phyloP scores from a whole-genome alignment of 53 echinoderm and acorn worm species.

The Crossaster papposus region DNA sequence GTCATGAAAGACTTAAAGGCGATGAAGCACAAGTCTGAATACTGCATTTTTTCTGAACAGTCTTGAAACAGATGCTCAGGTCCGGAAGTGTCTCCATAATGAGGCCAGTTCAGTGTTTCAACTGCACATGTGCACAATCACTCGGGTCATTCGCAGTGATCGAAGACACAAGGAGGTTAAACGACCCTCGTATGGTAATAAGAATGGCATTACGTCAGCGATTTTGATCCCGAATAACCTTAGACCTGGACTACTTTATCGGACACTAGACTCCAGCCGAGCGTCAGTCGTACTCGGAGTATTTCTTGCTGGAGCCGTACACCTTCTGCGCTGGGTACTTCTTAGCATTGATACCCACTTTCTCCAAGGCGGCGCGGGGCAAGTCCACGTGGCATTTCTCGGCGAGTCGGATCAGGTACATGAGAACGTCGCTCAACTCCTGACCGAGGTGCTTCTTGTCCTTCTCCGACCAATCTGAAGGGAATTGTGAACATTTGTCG shows the following conservation, averaged over 20 bases:
- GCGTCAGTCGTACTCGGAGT: slow-evolving; percentile 68
- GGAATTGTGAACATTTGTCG: too few relatives aligned
- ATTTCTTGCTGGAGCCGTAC: slow-evolving; percentile 87
- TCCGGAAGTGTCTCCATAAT: too few relatives aligned
- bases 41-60: too few relatives aligned
- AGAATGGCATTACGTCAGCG: too few relatives aligned
- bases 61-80: too few relatives aligned
- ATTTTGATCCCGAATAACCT: background rate
- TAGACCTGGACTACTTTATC: background rate
- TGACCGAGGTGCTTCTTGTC: slow-evolving; percentile 89
- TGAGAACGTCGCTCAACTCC: slow-evolving; percentile 91
- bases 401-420: slow-evolving; percentile 86
- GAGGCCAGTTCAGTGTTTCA: too few relatives aligned
- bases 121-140: too few relatives aligned
- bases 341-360: slow-evolving; percentile 74
- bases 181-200: too few relatives aligned
- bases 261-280: background rate
- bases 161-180: too few relatives aligned
- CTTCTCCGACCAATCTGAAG: slow-evolving; percentile 88
- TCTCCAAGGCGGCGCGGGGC: slow-evolving; percentile 80
- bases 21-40: too few relatives aligned
- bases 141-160: too few relatives aligned
- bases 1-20: too few relatives aligned
- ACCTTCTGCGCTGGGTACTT: slow-evolving; percentile 83
- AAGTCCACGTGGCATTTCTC: slow-evolving; percentile 92